phyloP scores from a whole-genome alignment of 2,888 invertebrate species.

The Baronia brevicornis region DNA sequence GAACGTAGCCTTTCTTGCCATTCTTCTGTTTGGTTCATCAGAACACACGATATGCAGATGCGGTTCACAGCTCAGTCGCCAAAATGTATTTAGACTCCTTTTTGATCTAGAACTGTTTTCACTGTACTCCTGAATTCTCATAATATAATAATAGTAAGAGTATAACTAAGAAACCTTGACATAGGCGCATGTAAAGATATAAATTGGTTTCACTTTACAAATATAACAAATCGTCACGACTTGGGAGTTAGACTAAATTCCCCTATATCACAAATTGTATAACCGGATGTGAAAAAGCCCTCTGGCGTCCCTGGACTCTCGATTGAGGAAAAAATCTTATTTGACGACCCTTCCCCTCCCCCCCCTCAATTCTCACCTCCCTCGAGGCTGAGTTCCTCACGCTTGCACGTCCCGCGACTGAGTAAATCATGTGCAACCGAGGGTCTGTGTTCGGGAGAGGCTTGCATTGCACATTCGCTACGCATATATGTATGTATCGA shows the following conservation, averaged over 20 bases:
- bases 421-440: slow-evolving; percentile 46
- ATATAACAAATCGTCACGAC: slow-evolving; percentile 4
- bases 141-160: too few relatives aligned
- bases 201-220: slow-evolving; percentile 10
- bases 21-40: too few relatives aligned
- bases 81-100: too few relatives aligned
- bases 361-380: slow-evolving; percentile 58
- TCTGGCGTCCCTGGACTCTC: slow-evolving; percentile 25
- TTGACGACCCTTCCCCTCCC: slow-evolving; percentile 58
- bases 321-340: slow-evolving; percentile 73
- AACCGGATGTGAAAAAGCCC: slow-evolving; percentile 39
- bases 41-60: too few relatives aligned
- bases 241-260: slow-evolving; percentile 12
- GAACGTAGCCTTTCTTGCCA: too few relatives aligned
- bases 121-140: too few relatives aligned
- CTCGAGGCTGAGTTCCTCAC: slow-evolving; percentile 33
- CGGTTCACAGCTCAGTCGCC: too few relatives aligned
- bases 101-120: too few relatives aligned
- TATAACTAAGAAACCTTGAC: too few relatives aligned
- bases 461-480: too few relatives aligned
- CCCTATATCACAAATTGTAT: slow-evolving; percentile 51
- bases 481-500: too few relatives aligned
- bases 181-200: too few relatives aligned
- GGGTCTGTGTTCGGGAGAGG: slow-evolving; percentile 27
- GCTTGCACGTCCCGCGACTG: slow-evolving; percentile 26